Percentiles rank a stretch among this genome's conserved stretches.
phyloP scores from a whole-genome alignment of 2,888 invertebrate genomes.

The Ditula angustiorana region DNA sequence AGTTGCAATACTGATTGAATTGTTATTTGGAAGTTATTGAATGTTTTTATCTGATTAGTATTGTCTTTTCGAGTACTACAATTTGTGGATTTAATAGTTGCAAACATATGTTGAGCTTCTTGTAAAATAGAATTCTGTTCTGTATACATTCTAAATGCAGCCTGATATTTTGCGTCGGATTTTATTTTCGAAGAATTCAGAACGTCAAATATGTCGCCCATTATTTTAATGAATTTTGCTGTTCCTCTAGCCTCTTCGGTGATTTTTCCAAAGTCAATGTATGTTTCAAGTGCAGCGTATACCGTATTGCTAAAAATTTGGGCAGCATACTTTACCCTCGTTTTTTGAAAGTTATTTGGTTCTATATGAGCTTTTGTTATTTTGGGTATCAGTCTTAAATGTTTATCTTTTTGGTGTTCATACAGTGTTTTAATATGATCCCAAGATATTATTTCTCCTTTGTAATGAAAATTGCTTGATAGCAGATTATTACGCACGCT shows the following conservation, averaged over 20 bases:
- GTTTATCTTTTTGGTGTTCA: background rate
- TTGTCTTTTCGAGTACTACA: background rate
- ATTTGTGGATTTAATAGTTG: background rate
- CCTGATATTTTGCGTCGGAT: background rate
- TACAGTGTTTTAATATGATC: background rate
- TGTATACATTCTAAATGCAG: background rate
- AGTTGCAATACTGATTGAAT: constrained; percentile 11
- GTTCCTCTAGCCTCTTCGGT: constrained; percentile 10
- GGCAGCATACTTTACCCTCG: background rate
- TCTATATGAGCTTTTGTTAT: constrained; percentile 6
- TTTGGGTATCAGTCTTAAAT: constrained; percentile 2
- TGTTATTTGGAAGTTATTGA: constrained; percentile 19
- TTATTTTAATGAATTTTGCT: constrained; percentile 16
- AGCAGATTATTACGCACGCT: constrained; percentile 19
- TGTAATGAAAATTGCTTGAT: background rate
- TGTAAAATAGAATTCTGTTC: background rate
- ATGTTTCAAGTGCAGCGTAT: background rate
- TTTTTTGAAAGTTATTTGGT: constrained; percentile 11
- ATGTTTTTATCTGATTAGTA: background rate
- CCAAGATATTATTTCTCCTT: constrained; percentile 1
- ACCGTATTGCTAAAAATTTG: constrained; percentile 18
- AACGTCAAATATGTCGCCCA: constrained; percentile 19
- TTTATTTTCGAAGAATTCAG: background rate
- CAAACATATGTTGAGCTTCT: background rate
- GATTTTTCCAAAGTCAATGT: background rate